Conservation (phyloP, 2,113 vertebrate species). For the Calonectris borealis region DNA sequence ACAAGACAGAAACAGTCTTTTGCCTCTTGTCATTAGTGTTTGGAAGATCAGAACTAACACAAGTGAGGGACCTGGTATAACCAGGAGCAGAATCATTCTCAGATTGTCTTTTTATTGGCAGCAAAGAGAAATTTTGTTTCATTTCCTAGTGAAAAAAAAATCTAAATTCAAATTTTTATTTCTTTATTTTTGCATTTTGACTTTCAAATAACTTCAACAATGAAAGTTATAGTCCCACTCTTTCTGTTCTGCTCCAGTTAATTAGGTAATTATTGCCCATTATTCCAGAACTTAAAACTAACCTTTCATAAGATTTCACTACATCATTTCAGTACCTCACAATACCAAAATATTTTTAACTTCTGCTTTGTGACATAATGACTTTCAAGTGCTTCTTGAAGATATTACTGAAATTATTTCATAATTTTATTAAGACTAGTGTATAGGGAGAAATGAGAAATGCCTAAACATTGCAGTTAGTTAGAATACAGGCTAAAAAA, state of each 20-base stretch:
- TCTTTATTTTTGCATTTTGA: neutral
- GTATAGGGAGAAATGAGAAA: neutral
- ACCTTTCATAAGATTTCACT: neutral
- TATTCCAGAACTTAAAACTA: neutral
- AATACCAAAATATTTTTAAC: neutral
- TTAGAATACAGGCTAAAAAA: neutral
- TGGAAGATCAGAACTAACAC: neutral
- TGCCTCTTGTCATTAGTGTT: neutral
- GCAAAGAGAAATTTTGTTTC: neutral
- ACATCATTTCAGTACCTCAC: neutral
- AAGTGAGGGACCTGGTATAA: neutral
- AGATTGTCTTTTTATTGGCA: neutral
- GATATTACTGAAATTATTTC: neutral
- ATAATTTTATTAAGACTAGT: neutral
- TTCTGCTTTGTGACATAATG: neutral
- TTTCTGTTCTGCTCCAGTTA: neutral
- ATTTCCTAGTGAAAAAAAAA: neutral
- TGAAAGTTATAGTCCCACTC: accelerated
- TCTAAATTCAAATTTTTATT: neutral
- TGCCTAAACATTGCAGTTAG: neutral
- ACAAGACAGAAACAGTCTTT: neutral
- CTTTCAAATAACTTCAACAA: neutral
- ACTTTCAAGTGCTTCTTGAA: neutral
- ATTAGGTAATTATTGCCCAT: neutral
- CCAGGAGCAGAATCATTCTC: neutral